These are phyloP conservation scores for Arctopsyche grandis DNA, from an alignment of 1,140 invertebrate genomes.

Conservation along the genomic window DNA sequence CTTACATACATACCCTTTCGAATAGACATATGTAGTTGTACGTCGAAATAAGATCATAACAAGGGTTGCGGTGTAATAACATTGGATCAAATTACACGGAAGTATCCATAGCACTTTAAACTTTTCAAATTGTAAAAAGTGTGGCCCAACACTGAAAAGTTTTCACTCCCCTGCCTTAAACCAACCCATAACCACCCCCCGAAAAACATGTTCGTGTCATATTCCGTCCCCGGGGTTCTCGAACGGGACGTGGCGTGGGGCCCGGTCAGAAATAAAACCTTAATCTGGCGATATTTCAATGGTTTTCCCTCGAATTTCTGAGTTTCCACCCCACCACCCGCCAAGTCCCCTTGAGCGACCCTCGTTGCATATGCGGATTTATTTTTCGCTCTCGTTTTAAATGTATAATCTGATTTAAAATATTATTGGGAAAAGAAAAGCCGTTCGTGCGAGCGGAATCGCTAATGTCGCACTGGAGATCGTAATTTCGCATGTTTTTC, in stretches of 20 bases:
- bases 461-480: background rate
- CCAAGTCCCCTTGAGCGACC: background rate
- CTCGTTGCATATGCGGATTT: slow-evolving; percentile 3
- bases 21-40: too few relatives aligned
- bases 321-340: background rate
- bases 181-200: background rate
- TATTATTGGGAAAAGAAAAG: background rate
- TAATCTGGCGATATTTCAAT: slow-evolving; percentile 43
- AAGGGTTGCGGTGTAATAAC: too few relatives aligned
- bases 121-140: too few relatives aligned
- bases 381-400: background rate
- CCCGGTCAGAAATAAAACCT: slow-evolving; percentile 32
- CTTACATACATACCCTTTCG: too few relatives aligned
- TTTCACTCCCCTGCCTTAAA: too few relatives aligned
- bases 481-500: background rate
- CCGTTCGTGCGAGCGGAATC: background rate
- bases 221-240: slow-evolving; percentile 1
- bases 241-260: background rate
- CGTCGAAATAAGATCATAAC: too few relatives aligned
- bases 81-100: too few relatives aligned
- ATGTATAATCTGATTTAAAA: slow-evolving; percentile 28
- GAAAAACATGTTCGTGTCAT: slow-evolving; percentile 36
- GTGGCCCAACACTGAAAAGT: too few relatives aligned
- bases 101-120: too few relatives aligned
- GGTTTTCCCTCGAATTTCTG: slow-evolving; percentile 13